Evolutionary conservation across 2,797 vertebrate genomes (phyloP).

Genomic region (Tragelaphus eurycerus): DNA sequence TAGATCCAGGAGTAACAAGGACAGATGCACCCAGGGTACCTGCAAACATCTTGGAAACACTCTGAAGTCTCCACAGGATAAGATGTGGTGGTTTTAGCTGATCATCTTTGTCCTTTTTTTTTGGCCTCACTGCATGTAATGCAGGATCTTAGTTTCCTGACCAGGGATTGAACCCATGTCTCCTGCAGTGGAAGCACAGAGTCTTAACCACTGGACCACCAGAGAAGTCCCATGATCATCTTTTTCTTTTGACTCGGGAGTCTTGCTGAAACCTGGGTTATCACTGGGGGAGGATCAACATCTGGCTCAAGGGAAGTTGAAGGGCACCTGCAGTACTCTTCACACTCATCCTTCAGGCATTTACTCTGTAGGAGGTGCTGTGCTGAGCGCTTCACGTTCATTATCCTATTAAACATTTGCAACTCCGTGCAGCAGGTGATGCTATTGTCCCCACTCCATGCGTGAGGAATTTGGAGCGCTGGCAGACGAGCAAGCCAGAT

Average conservation of each 20-base stretch:
- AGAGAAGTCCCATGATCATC: not conserved
- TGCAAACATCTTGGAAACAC: not conserved
- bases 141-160: not conserved
- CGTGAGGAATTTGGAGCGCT: not conserved
- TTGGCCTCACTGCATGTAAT: not conserved
- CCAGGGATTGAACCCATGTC: not conserved
- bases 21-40: not conserved
- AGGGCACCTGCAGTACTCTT: not conserved
- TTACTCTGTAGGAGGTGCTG: not conserved
- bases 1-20: not conserved
- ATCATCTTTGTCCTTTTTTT: not conserved
- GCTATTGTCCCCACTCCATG: not conserved
- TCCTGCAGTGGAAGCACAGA: not conserved
- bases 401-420: not conserved
- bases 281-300: not conserved
- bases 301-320: not conserved
- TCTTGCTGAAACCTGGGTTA: not conserved
- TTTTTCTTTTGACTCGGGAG: not conserved
- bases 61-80: not conserved
- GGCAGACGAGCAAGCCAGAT: not conserved
- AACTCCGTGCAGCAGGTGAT: not conserved
- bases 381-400: not conserved
- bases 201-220: not conserved
- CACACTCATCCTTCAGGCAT: not conserved
- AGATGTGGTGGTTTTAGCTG: not conserved